Base-by-base conservation (phyloP, 2,888 invertebrate species). In the Cheilosia soror region DNA sequence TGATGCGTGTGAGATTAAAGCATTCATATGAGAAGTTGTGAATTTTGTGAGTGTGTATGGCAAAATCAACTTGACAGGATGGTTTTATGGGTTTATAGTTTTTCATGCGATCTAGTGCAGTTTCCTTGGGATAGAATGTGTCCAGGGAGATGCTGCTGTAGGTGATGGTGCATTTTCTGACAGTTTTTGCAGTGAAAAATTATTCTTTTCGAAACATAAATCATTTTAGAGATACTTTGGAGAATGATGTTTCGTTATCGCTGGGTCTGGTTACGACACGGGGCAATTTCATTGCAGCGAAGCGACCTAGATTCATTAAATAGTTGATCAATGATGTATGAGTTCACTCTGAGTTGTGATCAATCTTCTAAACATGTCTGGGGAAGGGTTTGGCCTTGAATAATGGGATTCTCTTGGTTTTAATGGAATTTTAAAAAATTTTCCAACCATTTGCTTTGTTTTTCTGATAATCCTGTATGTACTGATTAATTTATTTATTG, bases 101-200 rank as follows among this genome's bases (percentile, higher is more conserved):
- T 58, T 31, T 4, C 5, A 29, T 37, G 55, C 69, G 7, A 62
- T 69, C 51, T 55, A n/a, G 47, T 55, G 31, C 62, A 53, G 20
- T 42, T 77, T 44, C 20, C 77, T 68, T 40, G 58, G 51, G 42
- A 33, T 65, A 58, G 27, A 58, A 57, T 33, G 20, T 33, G 51
- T 33, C 6, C 29, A 15, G 15, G 1, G 40, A 29, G 20, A 20
- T 20, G 27, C 1, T 44, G n/a, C 44, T 58, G n/a, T 20, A n/a
- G 33, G 51, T 44, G 9, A 33, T 55, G 29, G 33, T 65, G 58
- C 33, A 62, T 33, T 47, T 47, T 66, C 66, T 73, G 80, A 80
- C 60, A 80, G 73, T 66, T 66, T 66, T 73, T 80, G 20, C 47
- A 47, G 49, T 62, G 68, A 75, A 75, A 80, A 75, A 80, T 80